Conservation (phyloP, 2,888 invertebrate species). For the Oxyteleia sp. region DNA sequence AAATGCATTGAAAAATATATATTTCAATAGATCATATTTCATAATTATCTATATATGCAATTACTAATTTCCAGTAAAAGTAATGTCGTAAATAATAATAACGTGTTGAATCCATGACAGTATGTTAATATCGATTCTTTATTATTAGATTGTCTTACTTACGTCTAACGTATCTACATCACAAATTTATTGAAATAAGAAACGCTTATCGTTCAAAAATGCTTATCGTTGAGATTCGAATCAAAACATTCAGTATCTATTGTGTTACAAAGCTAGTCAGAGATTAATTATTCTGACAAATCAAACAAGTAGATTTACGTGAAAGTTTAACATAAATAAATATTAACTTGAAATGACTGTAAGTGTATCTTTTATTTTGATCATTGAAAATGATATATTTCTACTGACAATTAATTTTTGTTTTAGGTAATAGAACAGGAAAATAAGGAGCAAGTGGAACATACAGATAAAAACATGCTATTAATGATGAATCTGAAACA, state of each 20-base stretch:
- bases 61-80: too few relatives aligned
- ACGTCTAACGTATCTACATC: slow-evolving; percentile 19
- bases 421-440: slow-evolving; percentile 16
- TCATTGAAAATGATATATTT: neutral
- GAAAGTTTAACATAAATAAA: slow-evolving; percentile 1
- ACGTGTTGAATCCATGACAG: too few relatives aligned
- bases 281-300: neutral
- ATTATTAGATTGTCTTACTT: slow-evolving; percentile 27
- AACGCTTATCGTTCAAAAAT: slow-evolving; percentile 17
- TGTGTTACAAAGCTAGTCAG: neutral
- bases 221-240: slow-evolving; percentile 28
- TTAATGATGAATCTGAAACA: slow-evolving; percentile 6
- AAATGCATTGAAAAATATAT: too few relatives aligned
- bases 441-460: slow-evolving; percentile 17
- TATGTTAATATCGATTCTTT: slow-evolving; percentile 21
- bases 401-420: neutral
- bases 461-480: slow-evolving; percentile 28
- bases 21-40: too few relatives aligned
- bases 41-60: too few relatives aligned
- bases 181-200: slow-evolving; percentile 20
- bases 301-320: neutral
- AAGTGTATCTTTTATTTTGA: neutral
- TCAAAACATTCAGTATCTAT: slow-evolving; percentile 11
- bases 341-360: slow-evolving; percentile 22
- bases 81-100: too few relatives aligned